Conservation (phyloP, 1,140 invertebrate species). For the Ladona fulva region DNA sequence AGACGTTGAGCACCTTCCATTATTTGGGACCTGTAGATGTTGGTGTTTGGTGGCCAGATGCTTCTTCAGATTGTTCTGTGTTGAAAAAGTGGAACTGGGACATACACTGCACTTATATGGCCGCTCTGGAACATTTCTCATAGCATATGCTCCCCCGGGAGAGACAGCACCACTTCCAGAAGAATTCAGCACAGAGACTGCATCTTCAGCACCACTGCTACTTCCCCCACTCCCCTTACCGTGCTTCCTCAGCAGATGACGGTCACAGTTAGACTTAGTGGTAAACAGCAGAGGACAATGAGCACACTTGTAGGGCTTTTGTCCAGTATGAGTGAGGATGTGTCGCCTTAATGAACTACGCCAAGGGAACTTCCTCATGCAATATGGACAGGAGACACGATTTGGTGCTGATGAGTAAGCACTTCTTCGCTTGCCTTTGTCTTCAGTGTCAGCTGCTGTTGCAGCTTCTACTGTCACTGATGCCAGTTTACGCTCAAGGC, state of each 20-base stretch:
- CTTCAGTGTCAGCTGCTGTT: conserved; percentile 25
- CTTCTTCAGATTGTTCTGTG: conserved; percentile 66
- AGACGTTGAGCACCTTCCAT: conserved; percentile 34
- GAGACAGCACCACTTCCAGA: conserved; percentile 8
- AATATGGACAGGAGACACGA: conserved; percentile 83
- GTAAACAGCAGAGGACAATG: conserved; percentile 88
- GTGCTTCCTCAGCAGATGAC: conserved; percentile 85
- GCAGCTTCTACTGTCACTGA: conserved; percentile 38
- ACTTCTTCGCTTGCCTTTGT: conserved; percentile 72
- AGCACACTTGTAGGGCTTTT: conserved; percentile 91
- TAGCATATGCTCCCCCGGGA: conserved; percentile 34
- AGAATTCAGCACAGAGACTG: conserved; percentile 11
- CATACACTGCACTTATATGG: conserved; percentile 78
- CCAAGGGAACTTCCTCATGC: conserved; percentile 90
- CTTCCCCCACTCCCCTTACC: conserved; percentile 34
- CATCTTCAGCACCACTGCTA: conserved; percentile 14
- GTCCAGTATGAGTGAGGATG: conserved; percentile 87
- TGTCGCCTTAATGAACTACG: conserved; percentile 85
- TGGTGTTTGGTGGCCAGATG: conserved; percentile 62
- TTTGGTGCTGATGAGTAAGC: conserved; percentile 92
- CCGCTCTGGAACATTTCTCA: conserved; percentile 64
- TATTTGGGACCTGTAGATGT: conserved; percentile 35
- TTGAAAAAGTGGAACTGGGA: conserved; percentile 77
- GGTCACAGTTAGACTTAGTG: conserved; percentile 93
- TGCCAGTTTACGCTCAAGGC: conserved; percentile 49